Base-by-base conservation (phyloP, 2,113 vertebrate species). In the Aleadryas rufinucha region DNA sequence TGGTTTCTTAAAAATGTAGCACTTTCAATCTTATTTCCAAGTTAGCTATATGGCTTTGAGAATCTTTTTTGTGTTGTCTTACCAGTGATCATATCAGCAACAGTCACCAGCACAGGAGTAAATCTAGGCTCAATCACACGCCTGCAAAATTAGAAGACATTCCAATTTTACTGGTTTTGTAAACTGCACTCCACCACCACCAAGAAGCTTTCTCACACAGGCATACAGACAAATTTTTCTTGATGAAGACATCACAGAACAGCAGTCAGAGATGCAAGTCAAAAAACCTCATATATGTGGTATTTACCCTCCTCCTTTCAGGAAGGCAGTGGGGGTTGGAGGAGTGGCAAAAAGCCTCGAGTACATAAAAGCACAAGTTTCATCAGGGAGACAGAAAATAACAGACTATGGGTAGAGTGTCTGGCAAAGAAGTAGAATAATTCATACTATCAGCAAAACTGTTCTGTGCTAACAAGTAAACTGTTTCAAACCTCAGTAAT, bases 51-150 rank as follows among this genome's bases (percentile, higher is more conserved):
- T 0, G 1, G 18, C 56, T 86, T 53, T 61, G 16, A 77, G 6
- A 50, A 45, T 44, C 7, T 26, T 56, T 57, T 57, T 17, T 59
- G 54, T n/a, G 7, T 53, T 72, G 17, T 83, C 98, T 98, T 97
- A 99, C 99, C 99, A 72, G 99, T 98, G 84, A 99, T 97, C 89
- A 99, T 98, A 87, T 99, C 99, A 5, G 99, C 98, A 75, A 98
- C 98, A 70, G 95, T 98, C 76, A 99, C 95, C 49, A 99, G 98
- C 86, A 99, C 95, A 53, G 98, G 89, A 60, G 99, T 97, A 97
- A 99, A 99, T 93, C 99, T 98, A 56, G 98, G 96, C 87, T 99
- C 98, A 86, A 98, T 98, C 61, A 99, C 78, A 91, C 99, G 97
- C 91, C 99, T 99, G 97, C 60, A 94, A 95, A 96, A 96, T 75